Evolutionary conservation across 2,797 vertebrate species (phyloP), one percentile per base, ranked within the genome.

Genomic region (Notolepis coatsorum): DNA sequence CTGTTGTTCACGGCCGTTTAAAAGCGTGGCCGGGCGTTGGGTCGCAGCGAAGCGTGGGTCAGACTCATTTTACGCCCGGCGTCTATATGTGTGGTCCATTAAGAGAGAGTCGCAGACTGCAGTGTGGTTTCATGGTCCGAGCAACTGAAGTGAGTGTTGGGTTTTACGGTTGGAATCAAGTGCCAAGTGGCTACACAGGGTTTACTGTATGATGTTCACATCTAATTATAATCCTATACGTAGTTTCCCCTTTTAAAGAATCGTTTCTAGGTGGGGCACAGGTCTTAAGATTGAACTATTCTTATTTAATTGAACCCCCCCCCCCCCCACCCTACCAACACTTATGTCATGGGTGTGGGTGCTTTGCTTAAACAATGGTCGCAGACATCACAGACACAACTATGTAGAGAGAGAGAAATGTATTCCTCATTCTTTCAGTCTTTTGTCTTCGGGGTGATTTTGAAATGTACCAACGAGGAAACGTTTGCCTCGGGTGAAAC

Each of bases 381-480:
- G 13, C 10, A 61, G 33, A 13, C 7, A 31, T 42, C 18, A 20
- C 24, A 9, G 2, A 42, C 27, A 27, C 48, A 38, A 7, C n/a
- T 5, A 2, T 42, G 13, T 52, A 35, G 12, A 17, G 20, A 41
- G 47, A 10, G 9, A 13, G 1, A 17, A 28, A 1, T 1, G 12
- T 12, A 74, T 77, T 78, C 70, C 66, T 79, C 61, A 7, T 76
- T 73, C 65, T 38, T n/a, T 64, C n/a, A 38, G 27, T 65, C 39
- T 64, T 42, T 43, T 43, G 24, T 56, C 17, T 46, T 24, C 28
- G 10, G 45, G 0, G 4, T 10, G 21, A 15, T 51, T 61, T 20
- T 25, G 64, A 55, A 63, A 65, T 31, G 1, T 20, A 43, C 20
- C 31, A 58, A 41, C 1, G 13, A 4, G 38, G 53, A 71, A 77